phyloP scores from a whole-genome alignment of 2,113 vertebrate species.

The Hystrix cristata region DNA sequence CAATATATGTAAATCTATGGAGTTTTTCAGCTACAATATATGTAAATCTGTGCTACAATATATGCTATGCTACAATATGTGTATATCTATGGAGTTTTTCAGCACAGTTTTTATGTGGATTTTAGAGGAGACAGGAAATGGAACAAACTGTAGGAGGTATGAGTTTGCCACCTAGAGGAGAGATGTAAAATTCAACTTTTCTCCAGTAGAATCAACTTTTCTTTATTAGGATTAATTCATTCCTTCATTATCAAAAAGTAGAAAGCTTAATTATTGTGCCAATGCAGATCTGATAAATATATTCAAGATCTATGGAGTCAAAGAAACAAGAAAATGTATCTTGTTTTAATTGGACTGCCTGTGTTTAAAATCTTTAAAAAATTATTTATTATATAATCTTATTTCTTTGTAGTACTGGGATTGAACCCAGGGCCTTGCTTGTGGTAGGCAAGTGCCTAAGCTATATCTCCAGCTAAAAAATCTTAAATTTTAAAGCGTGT shows the following conservation, averaged over 20 bases:
- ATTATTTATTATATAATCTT: not conserved
- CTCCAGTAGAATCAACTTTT: not conserved
- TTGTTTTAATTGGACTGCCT: slow-evolving; percentile 24
- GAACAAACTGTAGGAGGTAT: slow-evolving; percentile 53
- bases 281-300: slow-evolving; percentile 11
- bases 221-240: slow-evolving; percentile 27
- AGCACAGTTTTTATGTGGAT: slow-evolving; percentile 2
- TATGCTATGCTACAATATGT: not conserved
- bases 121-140: slow-evolving; percentile 33
- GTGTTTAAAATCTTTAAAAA: not conserved
- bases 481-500: not conserved
- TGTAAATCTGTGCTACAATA: not conserved
- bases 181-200: slow-evolving; percentile 62
- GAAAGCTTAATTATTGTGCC: slow-evolving; percentile 30
- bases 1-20: not conserved
- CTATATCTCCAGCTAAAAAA: not conserved
- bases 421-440: not conserved
- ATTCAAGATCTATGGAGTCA: slow-evolving; percentile 24
- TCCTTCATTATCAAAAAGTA: slow-evolving; percentile 46
- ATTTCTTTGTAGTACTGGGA: not conserved
- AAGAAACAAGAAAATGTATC: not conserved
- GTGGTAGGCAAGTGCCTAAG: not conserved
- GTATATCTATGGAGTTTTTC: not conserved
- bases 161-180: slow-evolving; percentile 82
- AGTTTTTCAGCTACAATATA: not conserved